These are phyloP conservation scores for Pteromalus puparum DNA, from an alignment of 1,140 invertebrate genomes.

Conservation along the genomic window DNA sequence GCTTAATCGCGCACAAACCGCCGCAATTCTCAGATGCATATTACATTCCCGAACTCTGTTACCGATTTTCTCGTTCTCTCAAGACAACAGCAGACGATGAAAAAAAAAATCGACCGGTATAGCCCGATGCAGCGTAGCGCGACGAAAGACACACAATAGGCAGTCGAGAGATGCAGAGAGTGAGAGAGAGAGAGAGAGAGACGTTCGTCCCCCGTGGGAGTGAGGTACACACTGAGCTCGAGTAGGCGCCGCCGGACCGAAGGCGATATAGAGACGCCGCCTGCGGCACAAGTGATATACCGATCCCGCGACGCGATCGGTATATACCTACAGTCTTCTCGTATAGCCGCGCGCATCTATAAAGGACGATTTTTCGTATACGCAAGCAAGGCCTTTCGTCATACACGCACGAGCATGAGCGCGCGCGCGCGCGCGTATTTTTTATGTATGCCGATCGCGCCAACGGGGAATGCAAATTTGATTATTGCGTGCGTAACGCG, in stretches of 20 bases:
- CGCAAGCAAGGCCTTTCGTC: not conserved
- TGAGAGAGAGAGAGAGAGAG: not conserved
- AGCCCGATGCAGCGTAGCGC: not conserved
- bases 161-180: too few relatives aligned
- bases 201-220: constrained; percentile 60
- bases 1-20: not conserved
- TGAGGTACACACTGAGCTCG: constrained; percentile 61
- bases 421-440: not conserved
- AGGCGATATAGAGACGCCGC: constrained; percentile 33
- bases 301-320: not conserved
- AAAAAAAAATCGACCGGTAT: constrained; percentile 13
- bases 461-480: not conserved
- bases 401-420: constrained; percentile 22
- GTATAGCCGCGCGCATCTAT: not conserved
- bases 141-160: not conserved
- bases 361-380: constrained; percentile 11
- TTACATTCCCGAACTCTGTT: not conserved
- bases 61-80: not conserved
- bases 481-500: too few relatives aligned
- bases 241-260: not conserved
- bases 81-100: not conserved
- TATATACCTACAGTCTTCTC: not conserved
- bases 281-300: not conserved
- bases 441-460: not conserved
- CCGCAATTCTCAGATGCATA: not conserved